These are phyloP conservation scores for Dyspetes luteomarginatus DNA, from an alignment of 2,888 invertebrate species.

Conservation along the genomic window DNA sequence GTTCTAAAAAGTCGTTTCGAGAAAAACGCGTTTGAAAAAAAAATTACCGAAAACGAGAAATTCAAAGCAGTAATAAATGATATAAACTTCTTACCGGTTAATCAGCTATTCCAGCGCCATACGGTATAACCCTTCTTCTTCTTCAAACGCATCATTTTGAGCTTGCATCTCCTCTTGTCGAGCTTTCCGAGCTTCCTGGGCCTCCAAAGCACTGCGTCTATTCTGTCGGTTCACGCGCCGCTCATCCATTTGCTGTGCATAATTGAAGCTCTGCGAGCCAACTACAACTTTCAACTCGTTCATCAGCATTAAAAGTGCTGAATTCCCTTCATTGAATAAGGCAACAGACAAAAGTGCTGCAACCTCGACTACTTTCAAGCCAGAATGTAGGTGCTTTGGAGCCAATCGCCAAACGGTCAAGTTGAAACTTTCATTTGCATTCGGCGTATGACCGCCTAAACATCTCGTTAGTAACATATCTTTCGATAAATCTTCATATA, in stretches of 20 bases:
- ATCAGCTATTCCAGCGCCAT: no score
- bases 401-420: not conserved
- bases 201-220: no score
- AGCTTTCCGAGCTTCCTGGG: no score
- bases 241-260: no score
- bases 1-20: slow-evolving; percentile 3
- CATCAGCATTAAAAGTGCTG: slow-evolving; percentile 31
- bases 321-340: slow-evolving; percentile 25
- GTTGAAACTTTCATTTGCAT: not conserved
- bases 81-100: slow-evolving; percentile 10
- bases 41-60: slow-evolving; percentile 11
- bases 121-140: no score
- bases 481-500: not conserved
- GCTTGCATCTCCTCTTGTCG: no score
- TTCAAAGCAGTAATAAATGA: slow-evolving; percentile 3
- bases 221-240: no score
- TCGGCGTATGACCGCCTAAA: slow-evolving; percentile 6
- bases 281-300: slow-evolving; percentile 27
- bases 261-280: slow-evolving; percentile 38
- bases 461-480: not conserved
- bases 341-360: not conserved
- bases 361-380: not conserved
- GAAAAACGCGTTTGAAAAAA: slow-evolving; percentile 31
- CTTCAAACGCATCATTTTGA: no score
- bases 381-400: not conserved